Evolutionary conservation across 1,140 invertebrate species (phyloP).

Genomic region (Cherax destructor): DNA sequence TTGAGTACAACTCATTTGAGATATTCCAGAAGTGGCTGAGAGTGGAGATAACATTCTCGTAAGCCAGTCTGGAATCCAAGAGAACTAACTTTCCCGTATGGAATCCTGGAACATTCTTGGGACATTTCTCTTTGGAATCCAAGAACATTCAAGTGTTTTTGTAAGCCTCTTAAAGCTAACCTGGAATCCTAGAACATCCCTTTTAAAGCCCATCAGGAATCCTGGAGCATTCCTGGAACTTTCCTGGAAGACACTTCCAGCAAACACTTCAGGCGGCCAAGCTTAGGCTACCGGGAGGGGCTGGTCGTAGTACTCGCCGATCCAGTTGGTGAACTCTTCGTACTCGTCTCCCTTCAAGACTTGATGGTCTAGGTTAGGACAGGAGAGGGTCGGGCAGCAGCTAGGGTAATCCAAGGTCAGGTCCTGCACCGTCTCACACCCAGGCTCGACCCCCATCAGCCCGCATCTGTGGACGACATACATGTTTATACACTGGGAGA

Average conservation of each 20-base stretch:
- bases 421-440: constrained; percentile 16
- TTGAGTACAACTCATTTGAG: background rate
- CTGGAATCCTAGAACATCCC: background rate
- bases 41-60: no score
- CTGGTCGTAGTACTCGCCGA: constrained; percentile 18
- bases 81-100: background rate
- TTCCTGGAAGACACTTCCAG: no score
- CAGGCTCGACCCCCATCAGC: background rate
- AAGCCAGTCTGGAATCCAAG: no score
- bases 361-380: background rate
- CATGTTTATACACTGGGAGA: background rate
- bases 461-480: constrained; percentile 13
- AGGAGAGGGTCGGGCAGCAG: constrained; percentile 32
- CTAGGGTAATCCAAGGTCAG: constrained; percentile 23
- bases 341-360: constrained; percentile 17
- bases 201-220: background rate
- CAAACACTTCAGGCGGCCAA: background rate
- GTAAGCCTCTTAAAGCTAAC: no score
- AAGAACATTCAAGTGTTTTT: no score
- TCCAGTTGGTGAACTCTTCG: constrained; percentile 15
- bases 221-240: background rate
- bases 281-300: background rate
- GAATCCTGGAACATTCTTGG: no score
- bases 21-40: background rate
- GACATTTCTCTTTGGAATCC: background rate